Evolutionary conservation across 1,140 invertebrate species (phyloP), one percentile per base, ranked within the genome.

Genomic region (Streblospio benedicti): DNA sequence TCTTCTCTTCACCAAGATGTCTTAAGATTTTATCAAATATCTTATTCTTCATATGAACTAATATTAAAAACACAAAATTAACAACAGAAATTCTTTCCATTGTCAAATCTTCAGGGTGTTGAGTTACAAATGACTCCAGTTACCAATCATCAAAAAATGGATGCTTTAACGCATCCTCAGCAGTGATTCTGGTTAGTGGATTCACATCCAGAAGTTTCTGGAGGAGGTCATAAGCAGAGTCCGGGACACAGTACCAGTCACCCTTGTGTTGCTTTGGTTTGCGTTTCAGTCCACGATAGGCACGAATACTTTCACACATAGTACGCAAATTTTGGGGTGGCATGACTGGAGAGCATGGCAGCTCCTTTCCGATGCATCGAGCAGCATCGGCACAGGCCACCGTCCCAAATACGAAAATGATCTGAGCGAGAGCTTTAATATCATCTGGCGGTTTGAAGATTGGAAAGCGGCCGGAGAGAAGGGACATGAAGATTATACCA

Each of bases 381-480:
- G n/a, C n/a, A n/a, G n/a, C n/a, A n/a, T n/a, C n/a, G n/a, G n/a
- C n/a, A n/a, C n/a, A n/a, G n/a, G n/a, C 76, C 14, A 81, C 79
- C 45, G 83, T 84, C 0, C 91, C 90, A 71, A 94, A 86, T 61
- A 93, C 77, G 28, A 85, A 85, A 2, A 86, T 85, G 50, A 93
- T 86, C 81, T 93, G 90, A 50, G 88, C 86, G 31, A 93, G 76
- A 31, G 89, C 87, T 27, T 85, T 84, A 49, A 87, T 78, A 70
- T 91, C 89, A 75, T 91, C 88, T 38, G 85, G 82, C 4, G 87
- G 86, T 60, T 85, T 83, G 70, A 93, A 91, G 72, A 93, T 89
- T 30, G 88, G 88, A 79, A 89, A 90, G 2, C 87, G 84, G 18
- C 85, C 84, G 67, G 85, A 87, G 5, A 93, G 77, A 59, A 91